Evolutionary conservation across 2,888 invertebrate species (phyloP).

Genomic region (Argyresthia goedartella): DNA sequence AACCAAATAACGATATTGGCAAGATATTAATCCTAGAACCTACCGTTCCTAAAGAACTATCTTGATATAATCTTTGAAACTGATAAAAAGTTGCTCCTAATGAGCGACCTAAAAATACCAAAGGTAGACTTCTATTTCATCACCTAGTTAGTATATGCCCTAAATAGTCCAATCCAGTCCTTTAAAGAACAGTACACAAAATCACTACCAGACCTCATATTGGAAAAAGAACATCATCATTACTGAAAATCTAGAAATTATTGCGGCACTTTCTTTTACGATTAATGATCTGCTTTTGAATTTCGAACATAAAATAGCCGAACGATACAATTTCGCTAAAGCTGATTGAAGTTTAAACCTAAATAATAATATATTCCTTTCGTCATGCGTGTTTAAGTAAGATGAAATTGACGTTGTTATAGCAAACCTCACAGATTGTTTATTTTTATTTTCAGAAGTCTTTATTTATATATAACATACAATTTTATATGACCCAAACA

Average conservation of each 20-base stretch:
- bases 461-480: too few relatives aligned
- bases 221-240: too few relatives aligned
- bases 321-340: too few relatives aligned
- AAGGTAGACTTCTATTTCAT: neutral
- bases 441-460: too few relatives aligned
- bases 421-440: neutral
- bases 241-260: too few relatives aligned
- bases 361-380: constrained; percentile 2
- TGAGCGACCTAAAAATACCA: neutral
- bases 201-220: neutral
- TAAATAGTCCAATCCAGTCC: neutral
- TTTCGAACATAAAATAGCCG: too few relatives aligned
- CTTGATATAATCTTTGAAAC: neutral
- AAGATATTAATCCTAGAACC: neutral
- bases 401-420: constrained; percentile 1
- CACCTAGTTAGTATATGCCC: neutral
- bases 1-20: neutral
- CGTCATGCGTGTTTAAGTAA: neutral
- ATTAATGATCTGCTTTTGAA: too few relatives aligned
- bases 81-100: neutral
- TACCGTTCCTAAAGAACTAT: neutral
- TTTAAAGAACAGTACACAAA: neutral
- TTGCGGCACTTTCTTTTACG: too few relatives aligned
- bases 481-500: too few relatives aligned
- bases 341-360: neutral